A percentile compares a stretch with the other conserved stretches of the same genome.
Conservation (phyloP, 2,888 invertebrate species). For the Caenorhabditis sulstoni region DNA sequence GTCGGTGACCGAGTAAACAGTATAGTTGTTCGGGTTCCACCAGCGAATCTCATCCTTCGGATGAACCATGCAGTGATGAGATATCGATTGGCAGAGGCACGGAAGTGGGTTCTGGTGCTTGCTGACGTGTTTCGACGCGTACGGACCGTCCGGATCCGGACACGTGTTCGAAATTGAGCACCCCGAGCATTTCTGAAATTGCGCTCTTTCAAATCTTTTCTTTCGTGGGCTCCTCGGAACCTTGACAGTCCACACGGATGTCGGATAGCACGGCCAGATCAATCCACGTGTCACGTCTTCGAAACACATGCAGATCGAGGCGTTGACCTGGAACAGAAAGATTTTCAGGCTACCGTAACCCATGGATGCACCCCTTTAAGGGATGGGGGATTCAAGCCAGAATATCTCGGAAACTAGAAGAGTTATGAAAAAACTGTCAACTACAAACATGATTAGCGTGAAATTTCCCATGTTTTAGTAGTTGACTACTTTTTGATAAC, state of each 20-base stretch:
- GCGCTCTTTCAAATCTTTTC: background rate
- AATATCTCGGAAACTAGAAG: too few relatives aligned
- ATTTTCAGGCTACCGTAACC: too few relatives aligned
- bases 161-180: constrained; percentile 80
- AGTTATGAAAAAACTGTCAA: too few relatives aligned
- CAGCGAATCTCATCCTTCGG: constrained; percentile 74
- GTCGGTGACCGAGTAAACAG: constrained; percentile 76
- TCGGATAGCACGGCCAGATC: constrained; percentile 80
- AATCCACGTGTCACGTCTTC: constrained; percentile 79
- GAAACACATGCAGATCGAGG: constrained; percentile 79
- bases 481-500: too few relatives aligned
- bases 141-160: constrained; percentile 78
- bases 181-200: constrained; percentile 70
- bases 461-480: too few relatives aligned
- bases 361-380: too few relatives aligned
- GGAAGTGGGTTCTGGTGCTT: constrained; percentile 54
- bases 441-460: too few relatives aligned
- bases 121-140: constrained; percentile 66
- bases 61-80: constrained; percentile 79
- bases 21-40: constrained; percentile 80
- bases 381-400: too few relatives aligned
- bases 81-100: constrained; percentile 79
- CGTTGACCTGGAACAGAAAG: constrained; percentile 67
- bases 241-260: constrained; percentile 77
- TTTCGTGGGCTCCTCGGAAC: constrained; percentile 30